Evolutionary conservation across 1,140 invertebrate genomes (phyloP).

Genomic region (Heliconius melpomene): DNA sequence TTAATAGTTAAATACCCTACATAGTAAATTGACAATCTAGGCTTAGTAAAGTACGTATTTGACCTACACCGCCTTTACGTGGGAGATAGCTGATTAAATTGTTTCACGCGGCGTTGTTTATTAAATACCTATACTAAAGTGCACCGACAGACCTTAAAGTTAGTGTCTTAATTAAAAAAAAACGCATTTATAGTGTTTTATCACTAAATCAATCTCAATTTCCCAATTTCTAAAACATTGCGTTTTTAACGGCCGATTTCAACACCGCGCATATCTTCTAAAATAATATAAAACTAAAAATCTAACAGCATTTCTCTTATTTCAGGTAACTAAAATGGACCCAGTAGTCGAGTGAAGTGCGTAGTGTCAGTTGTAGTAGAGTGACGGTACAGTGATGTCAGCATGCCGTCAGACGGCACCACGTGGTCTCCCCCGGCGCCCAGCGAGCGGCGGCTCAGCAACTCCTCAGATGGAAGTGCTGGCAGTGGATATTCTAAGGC

Average conservation of each 20-base stretch:
- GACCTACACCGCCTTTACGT: neutral
- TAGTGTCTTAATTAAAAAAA: neutral
- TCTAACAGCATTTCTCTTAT: slow-evolving; percentile 34
- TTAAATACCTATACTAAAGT: neutral
- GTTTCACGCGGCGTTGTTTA: neutral
- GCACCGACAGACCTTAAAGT: neutral
- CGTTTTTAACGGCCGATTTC: too few relatives aligned
- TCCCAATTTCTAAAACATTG: too few relatives aligned
- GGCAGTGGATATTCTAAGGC: slow-evolving; percentile 79
- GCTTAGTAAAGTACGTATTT: too few relatives aligned
- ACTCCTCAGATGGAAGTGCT: slow-evolving; percentile 79
- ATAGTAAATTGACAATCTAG: neutral
- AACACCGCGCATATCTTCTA: too few relatives aligned
- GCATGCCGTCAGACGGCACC: slow-evolving; percentile 77
- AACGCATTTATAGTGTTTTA: neutral
- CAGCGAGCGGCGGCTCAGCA: slow-evolving; percentile 78
- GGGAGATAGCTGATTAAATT: slow-evolving; percentile 4
- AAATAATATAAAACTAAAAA: too few relatives aligned
- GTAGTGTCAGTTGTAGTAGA: slow-evolving; percentile 15
- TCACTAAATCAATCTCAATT: neutral
- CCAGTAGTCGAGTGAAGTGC: slow-evolving; percentile 5
- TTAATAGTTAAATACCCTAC: neutral
- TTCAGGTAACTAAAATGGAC: slow-evolving; percentile 65
- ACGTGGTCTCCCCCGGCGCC: slow-evolving; percentile 72
- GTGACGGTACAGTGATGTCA: slow-evolving; percentile 63